These are phyloP conservation scores for Pandemis corylana DNA, from an alignment of 2,888 invertebrate species.

Conservation along the genomic window DNA sequence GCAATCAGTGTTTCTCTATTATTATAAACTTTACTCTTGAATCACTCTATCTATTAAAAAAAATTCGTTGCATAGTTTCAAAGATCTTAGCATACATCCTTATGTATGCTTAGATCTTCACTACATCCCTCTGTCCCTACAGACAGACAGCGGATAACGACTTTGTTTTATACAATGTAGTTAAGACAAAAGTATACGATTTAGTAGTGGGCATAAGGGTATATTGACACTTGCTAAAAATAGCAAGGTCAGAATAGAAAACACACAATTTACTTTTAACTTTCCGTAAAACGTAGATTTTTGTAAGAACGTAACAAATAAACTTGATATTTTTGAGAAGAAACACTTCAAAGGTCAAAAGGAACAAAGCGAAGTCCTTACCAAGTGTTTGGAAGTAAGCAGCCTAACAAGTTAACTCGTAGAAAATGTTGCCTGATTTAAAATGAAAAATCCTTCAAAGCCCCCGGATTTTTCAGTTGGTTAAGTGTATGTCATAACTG, in stretches of 20 bases:
- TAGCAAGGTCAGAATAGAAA: background rate
- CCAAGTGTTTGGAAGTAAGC: constrained; percentile 5
- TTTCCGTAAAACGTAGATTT: background rate
- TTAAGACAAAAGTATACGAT: too few relatives aligned
- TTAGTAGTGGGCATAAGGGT: too few relatives aligned
- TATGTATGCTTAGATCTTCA: too few relatives aligned
- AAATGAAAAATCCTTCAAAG: background rate
- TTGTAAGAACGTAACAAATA: background rate
- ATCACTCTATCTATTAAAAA: too few relatives aligned
- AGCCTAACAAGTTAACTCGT: constrained; percentile 14
- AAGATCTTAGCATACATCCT: too few relatives aligned
- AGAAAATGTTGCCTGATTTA: constrained; percentile 18
- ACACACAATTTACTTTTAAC: background rate
- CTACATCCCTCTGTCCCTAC: too few relatives aligned
- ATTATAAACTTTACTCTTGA: too few relatives aligned
- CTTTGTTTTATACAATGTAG: too few relatives aligned
- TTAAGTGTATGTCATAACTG: background rate
- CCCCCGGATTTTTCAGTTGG: background rate
- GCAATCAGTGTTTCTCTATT: too few relatives aligned
- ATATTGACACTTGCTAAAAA: too few relatives aligned
- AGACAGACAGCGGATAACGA: too few relatives aligned
- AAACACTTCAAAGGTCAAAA: constrained; percentile 15
- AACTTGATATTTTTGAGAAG: background rate
- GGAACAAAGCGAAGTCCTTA: constrained; percentile 6
- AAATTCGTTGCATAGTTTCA: too few relatives aligned